These are phyloP conservation scores for Euglossa dilemma DNA, from an alignment of 1,140 invertebrate species.

Conservation along the genomic window DNA sequence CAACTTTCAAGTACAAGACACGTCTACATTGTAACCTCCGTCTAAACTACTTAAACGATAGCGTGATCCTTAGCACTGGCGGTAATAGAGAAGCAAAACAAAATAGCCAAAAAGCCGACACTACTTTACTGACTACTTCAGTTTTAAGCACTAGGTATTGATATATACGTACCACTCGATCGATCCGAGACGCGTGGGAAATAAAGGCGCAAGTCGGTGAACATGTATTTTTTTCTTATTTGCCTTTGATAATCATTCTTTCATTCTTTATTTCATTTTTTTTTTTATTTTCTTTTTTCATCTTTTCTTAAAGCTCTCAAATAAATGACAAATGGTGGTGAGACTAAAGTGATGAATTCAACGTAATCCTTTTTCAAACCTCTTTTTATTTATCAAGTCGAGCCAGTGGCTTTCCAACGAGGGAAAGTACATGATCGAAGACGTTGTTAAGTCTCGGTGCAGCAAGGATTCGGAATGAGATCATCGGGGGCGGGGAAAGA, in stretches of 20 bases:
- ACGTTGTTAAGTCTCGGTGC: conserved; percentile 72
- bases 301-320: conserved; percentile 19
- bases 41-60: conserved; percentile 33
- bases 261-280: not conserved
- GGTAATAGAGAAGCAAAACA: conserved; percentile 49
- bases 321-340: conserved; percentile 55
- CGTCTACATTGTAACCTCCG: not conserved
- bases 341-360: conserved; percentile 65
- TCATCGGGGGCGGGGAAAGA: not conserved
- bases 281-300: not conserved
- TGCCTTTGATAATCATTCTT: conserved; percentile 46
- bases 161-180: conserved; percentile 82
- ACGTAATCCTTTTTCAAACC: conserved; percentile 70
- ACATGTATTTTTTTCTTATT: conserved; percentile 75
- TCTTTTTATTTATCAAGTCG: conserved; percentile 77
- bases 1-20: not conserved
- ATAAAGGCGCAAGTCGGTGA: conserved; percentile 82
- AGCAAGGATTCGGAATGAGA: conserved; percentile 49
- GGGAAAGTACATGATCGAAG: conserved; percentile 73
- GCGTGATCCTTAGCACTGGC: conserved; percentile 27
- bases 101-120: conserved; percentile 75
- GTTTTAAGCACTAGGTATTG: conserved; percentile 64
- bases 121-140: conserved; percentile 69
- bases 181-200: conserved; percentile 83
- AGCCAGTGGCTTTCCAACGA: conserved; percentile 71